phyloP scores from a whole-genome alignment of 2,113 vertebrate genomes.

The Hypocryptadius cinnamomeus region DNA sequence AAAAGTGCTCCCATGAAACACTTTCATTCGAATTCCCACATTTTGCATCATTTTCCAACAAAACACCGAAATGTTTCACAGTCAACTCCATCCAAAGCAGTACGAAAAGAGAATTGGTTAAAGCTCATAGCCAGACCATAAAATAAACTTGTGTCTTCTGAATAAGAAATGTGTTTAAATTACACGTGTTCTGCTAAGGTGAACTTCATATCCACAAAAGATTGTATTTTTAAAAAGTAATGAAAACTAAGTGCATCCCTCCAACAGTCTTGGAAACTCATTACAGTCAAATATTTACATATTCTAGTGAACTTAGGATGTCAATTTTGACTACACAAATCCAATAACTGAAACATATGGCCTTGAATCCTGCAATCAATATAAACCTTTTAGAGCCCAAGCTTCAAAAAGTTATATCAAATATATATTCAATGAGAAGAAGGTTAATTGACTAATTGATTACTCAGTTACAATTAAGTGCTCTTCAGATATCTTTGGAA shows the following conservation, averaged over 20 bases:
- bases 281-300: constrained; percentile 61
- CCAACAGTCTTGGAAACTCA: constrained; percentile 6
- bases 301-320: constrained; percentile 44
- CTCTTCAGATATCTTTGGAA: constrained; percentile 68
- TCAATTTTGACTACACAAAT: constrained; percentile 61
- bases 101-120: neutral
- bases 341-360: constrained; percentile 67
- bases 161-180: neutral
- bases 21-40: neutral
- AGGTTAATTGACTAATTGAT: constrained; percentile 77
- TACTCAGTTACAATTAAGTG: constrained; percentile 72
- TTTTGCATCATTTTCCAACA: neutral
- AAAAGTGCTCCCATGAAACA: neutral
- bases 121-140: neutral
- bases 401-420: constrained; percentile 72
- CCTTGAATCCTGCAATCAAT: constrained; percentile 69
- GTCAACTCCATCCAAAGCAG: neutral
- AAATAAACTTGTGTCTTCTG: neutral
- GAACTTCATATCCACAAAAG: neutral
- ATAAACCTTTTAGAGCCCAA: constrained; percentile 70
- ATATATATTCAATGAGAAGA: constrained; percentile 73
- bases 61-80: neutral
- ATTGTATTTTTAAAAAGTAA: constrained; percentile 1
- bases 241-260: constrained; percentile 10
- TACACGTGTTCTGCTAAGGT: neutral